These are phyloP conservation scores for Mayetiola destructor DNA, from an alignment of 2,888 invertebrate species.

Conservation along the genomic window DNA sequence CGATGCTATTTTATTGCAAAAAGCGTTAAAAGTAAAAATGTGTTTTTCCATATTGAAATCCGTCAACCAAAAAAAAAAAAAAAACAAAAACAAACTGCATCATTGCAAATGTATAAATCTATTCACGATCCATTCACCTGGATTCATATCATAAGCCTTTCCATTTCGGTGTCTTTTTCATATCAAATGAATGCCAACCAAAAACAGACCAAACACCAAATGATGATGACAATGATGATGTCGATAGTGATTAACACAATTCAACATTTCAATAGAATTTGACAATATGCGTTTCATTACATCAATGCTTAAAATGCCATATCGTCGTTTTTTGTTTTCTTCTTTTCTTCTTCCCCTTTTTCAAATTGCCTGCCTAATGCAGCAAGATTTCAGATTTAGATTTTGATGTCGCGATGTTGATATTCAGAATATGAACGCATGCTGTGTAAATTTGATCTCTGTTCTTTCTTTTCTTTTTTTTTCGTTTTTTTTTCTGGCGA, in stretches of 20 bases:
- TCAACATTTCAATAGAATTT: constrained; percentile 1
- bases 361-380: too few species aligned
- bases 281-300: constrained; percentile 11
- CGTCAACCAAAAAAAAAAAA: too few species aligned
- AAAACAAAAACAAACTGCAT: too few species aligned
- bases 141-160: not conserved
- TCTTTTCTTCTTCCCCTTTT: too few species aligned
- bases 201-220: not conserved
- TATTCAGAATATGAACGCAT: too few species aligned
- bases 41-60: not conserved
- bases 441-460: constrained; percentile 3
- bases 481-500: too few species aligned
- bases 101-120: not conserved
- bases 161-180: not conserved
- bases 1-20: not conserved
- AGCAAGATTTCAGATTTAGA: too few species aligned
- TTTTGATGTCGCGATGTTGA: not conserved
- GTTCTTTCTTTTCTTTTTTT: too few species aligned
- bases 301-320: constrained; percentile 13
- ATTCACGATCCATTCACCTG: not conserved
- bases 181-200: not conserved
- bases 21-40: constrained; percentile 9
- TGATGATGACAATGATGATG: not conserved
- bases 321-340: too few species aligned
- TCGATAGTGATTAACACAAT: constrained; percentile 12